Base-by-base conservation (phyloP, 2,113 vertebrate genomes). In the Athene noctua region DNA sequence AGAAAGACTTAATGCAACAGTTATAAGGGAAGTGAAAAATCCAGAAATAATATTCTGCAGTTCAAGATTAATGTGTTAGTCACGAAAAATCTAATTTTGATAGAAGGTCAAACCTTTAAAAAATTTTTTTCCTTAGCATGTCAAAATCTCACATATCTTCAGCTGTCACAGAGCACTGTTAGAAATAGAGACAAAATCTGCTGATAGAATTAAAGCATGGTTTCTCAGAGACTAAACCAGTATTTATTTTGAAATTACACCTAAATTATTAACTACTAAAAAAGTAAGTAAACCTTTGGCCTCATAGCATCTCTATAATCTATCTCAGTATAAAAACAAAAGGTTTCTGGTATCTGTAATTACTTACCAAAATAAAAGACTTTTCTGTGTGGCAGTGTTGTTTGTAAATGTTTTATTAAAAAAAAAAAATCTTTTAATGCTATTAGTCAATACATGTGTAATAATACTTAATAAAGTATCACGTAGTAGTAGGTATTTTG, bases 381-480 rank as follows among this genome's bases (percentile, higher is more conserved):
- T 46, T 30, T 34, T 88, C 49, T 55, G 55, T 91, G 71, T 71
- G 14, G 42, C 46, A 49, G 46, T 82, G 96, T 95, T 96, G 65
- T 96, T 97, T 96, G 93, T 97, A 98, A 98, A 97, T 77, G 52
- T 96, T 95, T 98, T 98, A 98, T 98, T 98, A 80, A 72, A 92
- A 95, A 95, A 95, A 95, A 94, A 72, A 63, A 44, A 52, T 92
- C 94, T 96, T 97, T 95, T 97, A 97, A 98, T 90, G 94, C 90
- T 98, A 96, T 96, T 97, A 94, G 78, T 94, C 90, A 97, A 96
- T 97, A 98, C 97, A 98, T 57, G 71, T 97, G 75, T 97, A 97
- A 95, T 98, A 98, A 98, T 98, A 98, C 97, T 98, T 96, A 91
- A 88, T 92, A 95, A 97, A 97, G 88, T 94, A 96, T 87, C 77